Evolutionary conservation across 2,888 invertebrate genomes (phyloP).

Genomic region (Amphiduros pacificus): DNA sequence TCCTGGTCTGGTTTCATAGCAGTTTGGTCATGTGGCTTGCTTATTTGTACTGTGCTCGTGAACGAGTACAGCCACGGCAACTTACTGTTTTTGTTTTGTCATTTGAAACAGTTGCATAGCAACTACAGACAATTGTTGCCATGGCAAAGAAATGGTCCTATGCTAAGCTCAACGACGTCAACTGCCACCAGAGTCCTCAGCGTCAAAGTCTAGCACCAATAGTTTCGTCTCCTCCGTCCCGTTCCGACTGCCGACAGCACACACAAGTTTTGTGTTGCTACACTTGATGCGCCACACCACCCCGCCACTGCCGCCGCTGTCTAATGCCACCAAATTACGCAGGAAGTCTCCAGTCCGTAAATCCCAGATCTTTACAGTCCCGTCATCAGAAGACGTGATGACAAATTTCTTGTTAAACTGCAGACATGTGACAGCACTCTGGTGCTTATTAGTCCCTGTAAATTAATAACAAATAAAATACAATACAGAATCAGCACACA

Average conservation of each 20-base stretch:
- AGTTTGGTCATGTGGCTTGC: too few relatives aligned
- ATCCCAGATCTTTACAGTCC: constrained; percentile 99
- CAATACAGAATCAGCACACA: too few relatives aligned
- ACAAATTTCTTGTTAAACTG: constrained; percentile 94
- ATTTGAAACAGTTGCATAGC: too few relatives aligned
- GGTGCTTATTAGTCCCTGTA: constrained; percentile 91
- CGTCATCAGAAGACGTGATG: constrained; percentile 98
- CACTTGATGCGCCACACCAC: constrained; percentile 98
- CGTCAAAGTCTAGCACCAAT: constrained; percentile 94
- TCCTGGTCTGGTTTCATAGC: too few relatives aligned
- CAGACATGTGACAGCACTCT: constrained; percentile 96
- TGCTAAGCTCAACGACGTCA: too few relatives aligned
- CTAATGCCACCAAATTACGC: constrained; percentile 88
- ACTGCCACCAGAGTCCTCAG: constrained; percentile 58
- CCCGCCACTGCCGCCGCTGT: constrained; percentile 94
- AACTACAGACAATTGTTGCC: too few relatives aligned
- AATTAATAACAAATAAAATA: not conserved
- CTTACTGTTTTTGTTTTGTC: too few relatives aligned
- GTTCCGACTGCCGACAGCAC: constrained; percentile 97
- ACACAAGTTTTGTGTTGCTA: constrained; percentile 93
- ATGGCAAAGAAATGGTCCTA: too few relatives aligned
- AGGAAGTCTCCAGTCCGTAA: constrained; percentile 92
- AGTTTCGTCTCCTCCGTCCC: constrained; percentile 99
- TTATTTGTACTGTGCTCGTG: too few relatives aligned
- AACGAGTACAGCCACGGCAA: too few relatives aligned